Percentiles rank a stretch among this genome's conserved stretches.
Evolutionary conservation across 1,140 invertebrate species (phyloP).

Genomic region (Diachasma alloeum): DNA sequence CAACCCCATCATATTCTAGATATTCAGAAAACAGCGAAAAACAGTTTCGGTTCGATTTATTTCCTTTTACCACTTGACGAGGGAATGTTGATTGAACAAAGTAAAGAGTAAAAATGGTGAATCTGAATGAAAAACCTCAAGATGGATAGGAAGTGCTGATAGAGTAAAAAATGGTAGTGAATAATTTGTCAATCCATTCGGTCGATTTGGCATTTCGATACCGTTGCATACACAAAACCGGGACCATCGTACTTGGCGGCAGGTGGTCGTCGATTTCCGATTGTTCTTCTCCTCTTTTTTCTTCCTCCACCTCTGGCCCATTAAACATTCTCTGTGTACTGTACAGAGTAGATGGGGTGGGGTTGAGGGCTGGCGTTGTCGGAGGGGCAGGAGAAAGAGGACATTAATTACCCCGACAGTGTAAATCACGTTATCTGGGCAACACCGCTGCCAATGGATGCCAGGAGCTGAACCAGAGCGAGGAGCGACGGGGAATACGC

Average conservation of each 20-base stretch:
- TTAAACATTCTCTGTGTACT: background rate
- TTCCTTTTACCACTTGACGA: background rate
- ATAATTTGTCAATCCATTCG: conserved; percentile 50
- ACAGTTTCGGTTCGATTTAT: too few species aligned
- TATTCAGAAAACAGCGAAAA: too few species aligned
- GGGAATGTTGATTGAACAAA: background rate
- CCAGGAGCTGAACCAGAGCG: conserved; percentile 13
- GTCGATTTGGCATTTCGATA: conserved; percentile 30
- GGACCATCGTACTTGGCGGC: conserved; percentile 41
- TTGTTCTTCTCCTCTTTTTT: conserved; percentile 42
- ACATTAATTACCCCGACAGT: conserved; percentile 54
- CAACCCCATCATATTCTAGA: too few species aligned
- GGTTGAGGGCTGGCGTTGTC: background rate
- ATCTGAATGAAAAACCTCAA: background rate
- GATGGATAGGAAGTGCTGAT: background rate
- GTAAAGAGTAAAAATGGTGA: background rate
- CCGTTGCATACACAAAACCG: conserved; percentile 36
- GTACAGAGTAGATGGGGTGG: background rate
- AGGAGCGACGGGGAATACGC: background rate
- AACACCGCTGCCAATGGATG: conserved; percentile 17
- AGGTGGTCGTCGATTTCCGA: conserved; percentile 53
- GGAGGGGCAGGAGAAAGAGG: conserved; percentile 22
- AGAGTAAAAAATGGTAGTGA: conserved; percentile 26
- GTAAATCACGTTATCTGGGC: conserved; percentile 58
- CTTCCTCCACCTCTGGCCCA: background rate